Evolutionary conservation across 2,797 vertebrate species (phyloP), one percentile per base, ranked within the genome.

Genomic region (Urophycis tenuis): DNA sequence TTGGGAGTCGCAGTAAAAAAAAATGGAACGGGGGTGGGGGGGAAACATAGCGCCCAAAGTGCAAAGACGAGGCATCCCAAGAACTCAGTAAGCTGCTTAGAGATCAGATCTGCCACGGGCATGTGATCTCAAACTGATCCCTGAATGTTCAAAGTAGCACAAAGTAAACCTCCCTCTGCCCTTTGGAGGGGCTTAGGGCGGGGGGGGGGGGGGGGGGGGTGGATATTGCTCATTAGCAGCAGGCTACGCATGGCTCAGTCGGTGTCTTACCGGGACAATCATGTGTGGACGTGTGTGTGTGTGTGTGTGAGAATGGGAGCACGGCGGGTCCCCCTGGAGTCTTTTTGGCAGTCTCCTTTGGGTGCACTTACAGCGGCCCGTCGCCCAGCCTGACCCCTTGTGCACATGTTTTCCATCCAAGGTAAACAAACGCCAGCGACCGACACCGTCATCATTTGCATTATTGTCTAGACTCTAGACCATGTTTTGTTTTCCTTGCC

Each of bases 31-130:
- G 67, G n/a, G n/a, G n/a, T n/a, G n/a, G n/a, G n/a, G 80, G 53
- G n/a, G 76, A 84, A 82, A 90, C 85, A 78, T 72, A 82, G 64
- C 77, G 69, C 75, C n/a, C 79, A 85, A 82, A 89, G 85, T 88
- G 85, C 82, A 86, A 88, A 89, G 88, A 89, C 86, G 73, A 92
- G 90, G 92, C 92, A 93, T 94, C 87, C 87, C 88, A 94, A 88
- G 92, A 93, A 93, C 93, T 93, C 89, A 7, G 84, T 94, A 93
- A 94, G 92, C 92, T 85, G 90, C 92, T 94, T 93, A 93, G 81
- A 88, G 84, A 90, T 88, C 88, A 85, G 90, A 91, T 92, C 91
- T 88, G 86, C 88, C 81, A 81, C 78, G 83, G 87, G 89, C 92
- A 93, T 93, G 92, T 93, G 93, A 93, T 90, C 89, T 86, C 76